phyloP scores from a whole-genome alignment of 1,140 invertebrate species.

The Bursaphelenchus mucronatus region DNA sequence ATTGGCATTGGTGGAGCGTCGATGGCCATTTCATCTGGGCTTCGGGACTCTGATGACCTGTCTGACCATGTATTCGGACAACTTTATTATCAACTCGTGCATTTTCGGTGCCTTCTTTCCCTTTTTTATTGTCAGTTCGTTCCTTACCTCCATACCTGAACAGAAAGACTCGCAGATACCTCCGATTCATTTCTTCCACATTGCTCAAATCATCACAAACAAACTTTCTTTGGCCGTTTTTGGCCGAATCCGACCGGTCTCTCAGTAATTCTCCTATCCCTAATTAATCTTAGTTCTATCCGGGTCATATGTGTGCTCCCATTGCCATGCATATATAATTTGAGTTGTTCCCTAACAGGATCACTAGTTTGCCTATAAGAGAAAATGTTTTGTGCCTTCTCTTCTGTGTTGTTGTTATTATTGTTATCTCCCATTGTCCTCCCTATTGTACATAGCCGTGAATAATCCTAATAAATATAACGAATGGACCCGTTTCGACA shows the following conservation, averaged over 20 bases:
- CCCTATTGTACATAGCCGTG: too few relatives aligned
- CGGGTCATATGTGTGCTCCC: too few relatives aligned
- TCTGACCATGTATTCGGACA: constrained; percentile 29
- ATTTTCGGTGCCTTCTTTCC: constrained; percentile 55
- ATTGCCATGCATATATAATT: too few relatives aligned
- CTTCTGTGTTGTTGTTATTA: too few relatives aligned
- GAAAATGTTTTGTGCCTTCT: too few relatives aligned
- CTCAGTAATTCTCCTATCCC: too few relatives aligned
- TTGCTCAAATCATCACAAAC: constrained; percentile 45
- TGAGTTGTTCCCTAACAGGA: too few relatives aligned
- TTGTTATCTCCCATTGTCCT: too few relatives aligned
- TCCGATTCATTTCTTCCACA: constrained; percentile 37
- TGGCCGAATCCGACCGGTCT: constrained; percentile 13
- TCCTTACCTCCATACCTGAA: constrained; percentile 16
- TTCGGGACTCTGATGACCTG: constrained; percentile 49
- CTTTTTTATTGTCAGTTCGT: constrained; percentile 52
- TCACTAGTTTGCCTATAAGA: too few relatives aligned
- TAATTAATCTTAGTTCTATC: too few relatives aligned
- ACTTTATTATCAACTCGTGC: constrained; percentile 45
- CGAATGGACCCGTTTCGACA: too few relatives aligned
- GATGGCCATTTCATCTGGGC: constrained; percentile 54
- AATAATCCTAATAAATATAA: too few relatives aligned
- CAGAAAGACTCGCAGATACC: constrained; percentile 24
- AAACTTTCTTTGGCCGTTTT: constrained; percentile 44
- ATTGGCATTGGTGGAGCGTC: constrained; percentile 26